Base-by-base conservation (phyloP, 2,113 vertebrate species). In the Agapornis roseicollis region DNA sequence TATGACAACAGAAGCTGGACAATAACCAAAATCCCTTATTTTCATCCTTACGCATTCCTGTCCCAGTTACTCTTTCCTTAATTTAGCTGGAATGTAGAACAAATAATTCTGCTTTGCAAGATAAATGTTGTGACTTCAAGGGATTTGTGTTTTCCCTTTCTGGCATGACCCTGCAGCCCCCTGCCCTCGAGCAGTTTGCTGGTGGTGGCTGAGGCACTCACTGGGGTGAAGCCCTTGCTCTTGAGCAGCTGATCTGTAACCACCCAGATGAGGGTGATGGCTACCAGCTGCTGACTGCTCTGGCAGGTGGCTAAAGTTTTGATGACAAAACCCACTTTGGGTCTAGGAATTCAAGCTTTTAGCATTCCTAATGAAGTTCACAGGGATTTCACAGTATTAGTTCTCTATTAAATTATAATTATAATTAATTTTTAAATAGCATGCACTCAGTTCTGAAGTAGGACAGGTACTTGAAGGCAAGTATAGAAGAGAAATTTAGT, bases 181-280 rank as follows among this genome's bases (percentile, higher is more conserved):
- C 39, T 76, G 72, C 50, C 73, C 74, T 2, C 2, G 18, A 11
- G 42, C 77, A 58, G 24, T 28, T 49, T 39, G 46, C 33, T 28
- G 53, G 35, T 0, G 0, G 28, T 65, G 83, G 33, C 53, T 0
- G 0, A 37, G 85, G n/a, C 3, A 0, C 13, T 74, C 0, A 0
- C n/a, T 3, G 3, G 44, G 86, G 73, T 29, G 56, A 71, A 81
- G 41, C 63, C 37, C 70, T 39, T 52, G 85, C 56, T 82, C 56
- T 71, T 20, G 70, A 46, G 71, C 77, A 78, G 72, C 44, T 53
- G 55, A 31, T 69, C 79, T 39, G 69, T 4, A 46, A 47, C 35
- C 9, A 1, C 72, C 35, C 61, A 3, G 52, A 72, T 0, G 5
- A 68, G 42, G 69, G 52, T 63, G 89, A 46, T 60, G 78, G 55